phyloP scores from a whole-genome alignment of 1,140 invertebrate species.

The Drosophila sproati region DNA sequence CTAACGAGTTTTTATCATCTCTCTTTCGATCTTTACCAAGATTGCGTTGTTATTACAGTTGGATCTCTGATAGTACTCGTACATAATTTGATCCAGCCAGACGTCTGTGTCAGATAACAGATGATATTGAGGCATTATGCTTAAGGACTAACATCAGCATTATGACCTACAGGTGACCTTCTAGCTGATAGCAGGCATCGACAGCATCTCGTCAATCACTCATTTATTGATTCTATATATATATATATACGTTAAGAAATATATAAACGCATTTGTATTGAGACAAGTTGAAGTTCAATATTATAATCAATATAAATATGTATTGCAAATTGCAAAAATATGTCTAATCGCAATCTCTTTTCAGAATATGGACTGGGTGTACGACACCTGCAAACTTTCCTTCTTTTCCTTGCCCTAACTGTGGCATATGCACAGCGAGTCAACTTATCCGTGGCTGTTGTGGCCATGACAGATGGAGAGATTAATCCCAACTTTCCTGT shows the following conservation, averaged over 20 bases:
- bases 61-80: conserved; percentile 22
- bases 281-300: conserved; percentile 50
- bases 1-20: not conserved
- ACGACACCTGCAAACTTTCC: conserved; percentile 88
- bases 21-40: not conserved
- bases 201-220: conserved; percentile 30
- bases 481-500: conserved; percentile 75
- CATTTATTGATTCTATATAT: conserved; percentile 30
- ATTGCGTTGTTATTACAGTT: not conserved
- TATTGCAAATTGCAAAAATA: not conserved
- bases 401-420: conserved; percentile 87
- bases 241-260: not conserved
- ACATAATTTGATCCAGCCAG: conserved; percentile 42
- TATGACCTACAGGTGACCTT: conserved; percentile 71
- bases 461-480: conserved; percentile 74
- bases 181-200: conserved; percentile 27
- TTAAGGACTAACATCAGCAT: conserved; percentile 12
- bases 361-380: conserved; percentile 86
- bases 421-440: conserved; percentile 88
- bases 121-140: conserved; percentile 40
- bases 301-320: conserved; percentile 9
- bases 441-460: conserved; percentile 89
- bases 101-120: conserved; percentile 55
- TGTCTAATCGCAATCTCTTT: conserved; percentile 10
- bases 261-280: not conserved